Conservation (phyloP, 1,140 invertebrate genomes). For the Hypsibius dujardini region DNA sequence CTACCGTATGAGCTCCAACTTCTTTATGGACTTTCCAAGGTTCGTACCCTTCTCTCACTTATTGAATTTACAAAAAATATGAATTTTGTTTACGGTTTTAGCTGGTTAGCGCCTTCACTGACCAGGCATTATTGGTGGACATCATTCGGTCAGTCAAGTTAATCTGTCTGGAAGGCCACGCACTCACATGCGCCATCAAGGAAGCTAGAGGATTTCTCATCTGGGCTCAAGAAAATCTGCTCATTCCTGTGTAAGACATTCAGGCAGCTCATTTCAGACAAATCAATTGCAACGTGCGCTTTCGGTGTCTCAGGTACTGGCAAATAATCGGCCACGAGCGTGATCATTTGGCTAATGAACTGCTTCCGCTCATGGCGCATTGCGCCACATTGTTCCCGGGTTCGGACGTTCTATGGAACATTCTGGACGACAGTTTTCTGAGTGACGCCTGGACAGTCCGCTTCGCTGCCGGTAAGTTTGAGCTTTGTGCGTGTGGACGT, state of each 20-base stretch:
- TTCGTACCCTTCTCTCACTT: conserved; percentile 32
- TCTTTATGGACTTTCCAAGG: conserved; percentile 69
- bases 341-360: conserved; percentile 32
- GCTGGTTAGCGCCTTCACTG: conserved; percentile 53
- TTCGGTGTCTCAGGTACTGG: conserved; percentile 17
- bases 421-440: conserved; percentile 82
- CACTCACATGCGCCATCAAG: conserved; percentile 61
- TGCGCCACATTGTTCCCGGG: conserved; percentile 79
- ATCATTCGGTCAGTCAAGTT: conserved; percentile 77
- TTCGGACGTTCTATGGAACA: conserved; percentile 78
- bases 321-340: conserved; percentile 8
- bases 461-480: conserved; percentile 56
- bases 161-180: conserved; percentile 78
- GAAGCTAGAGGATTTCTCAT: conserved; percentile 87
- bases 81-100: conserved; percentile 30
- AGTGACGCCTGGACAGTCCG: conserved; percentile 67
- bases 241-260: conserved; percentile 69
- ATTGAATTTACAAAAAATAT: conserved; percentile 4
- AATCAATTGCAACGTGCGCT: conserved; percentile 21
- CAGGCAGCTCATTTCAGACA: conserved; percentile 26
- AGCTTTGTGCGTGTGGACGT: background rate
- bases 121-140: conserved; percentile 81
- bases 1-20: conserved; percentile 79
- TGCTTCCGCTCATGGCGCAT: conserved; percentile 65
- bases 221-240: conserved; percentile 85